These are phyloP conservation scores for Hybognathus amarus DNA, from an alignment of 2,797 vertebrate genomes.

Conservation along the genomic window DNA sequence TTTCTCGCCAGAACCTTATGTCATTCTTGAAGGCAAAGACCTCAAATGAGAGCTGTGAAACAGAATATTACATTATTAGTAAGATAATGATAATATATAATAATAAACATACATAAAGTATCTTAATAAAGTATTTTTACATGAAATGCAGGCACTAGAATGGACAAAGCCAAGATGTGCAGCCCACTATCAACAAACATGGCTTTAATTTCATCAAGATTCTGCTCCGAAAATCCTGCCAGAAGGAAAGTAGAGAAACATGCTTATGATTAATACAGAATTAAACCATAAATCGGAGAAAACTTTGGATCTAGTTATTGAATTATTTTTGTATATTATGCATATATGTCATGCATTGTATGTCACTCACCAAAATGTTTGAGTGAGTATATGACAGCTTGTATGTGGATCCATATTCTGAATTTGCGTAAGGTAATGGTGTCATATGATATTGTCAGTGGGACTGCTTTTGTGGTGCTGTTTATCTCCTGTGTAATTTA, in stretches of 20 bases:
- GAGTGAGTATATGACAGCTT: conserved; percentile 91
- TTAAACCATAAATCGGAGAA: background rate
- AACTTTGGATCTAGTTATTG: background rate
- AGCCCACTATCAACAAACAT: conserved; percentile 92
- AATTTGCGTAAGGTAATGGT: conserved; percentile 90
- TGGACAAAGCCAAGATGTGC: conserved; percentile 88
- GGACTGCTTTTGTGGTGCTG: conserved; percentile 83
- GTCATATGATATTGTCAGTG: conserved; percentile 90
- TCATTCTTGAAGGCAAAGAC: conserved; percentile 97
- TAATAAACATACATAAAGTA: background rate
- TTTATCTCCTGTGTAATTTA: conserved; percentile 83
- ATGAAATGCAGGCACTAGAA: conserved; percentile 92
- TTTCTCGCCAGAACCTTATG: conserved; percentile 92
- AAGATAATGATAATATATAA: background rate
- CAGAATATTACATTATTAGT: background rate
- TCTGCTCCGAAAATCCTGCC: conserved; percentile 93
- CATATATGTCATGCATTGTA: background rate
- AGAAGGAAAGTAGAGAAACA: conserved; percentile 48
- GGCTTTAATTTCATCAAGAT: conserved; percentile 94
- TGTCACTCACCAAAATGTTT: conserved; percentile 88
- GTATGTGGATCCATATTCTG: conserved; percentile 95
- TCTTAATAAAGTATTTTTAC: conserved; percentile 77
- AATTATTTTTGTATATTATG: background rate
- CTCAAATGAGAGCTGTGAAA: conserved; percentile 91
- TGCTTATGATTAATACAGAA: background rate